Evolutionary conservation across 2,113 vertebrate genomes (phyloP).

Genomic region (Lucifuga dentata): DNA sequence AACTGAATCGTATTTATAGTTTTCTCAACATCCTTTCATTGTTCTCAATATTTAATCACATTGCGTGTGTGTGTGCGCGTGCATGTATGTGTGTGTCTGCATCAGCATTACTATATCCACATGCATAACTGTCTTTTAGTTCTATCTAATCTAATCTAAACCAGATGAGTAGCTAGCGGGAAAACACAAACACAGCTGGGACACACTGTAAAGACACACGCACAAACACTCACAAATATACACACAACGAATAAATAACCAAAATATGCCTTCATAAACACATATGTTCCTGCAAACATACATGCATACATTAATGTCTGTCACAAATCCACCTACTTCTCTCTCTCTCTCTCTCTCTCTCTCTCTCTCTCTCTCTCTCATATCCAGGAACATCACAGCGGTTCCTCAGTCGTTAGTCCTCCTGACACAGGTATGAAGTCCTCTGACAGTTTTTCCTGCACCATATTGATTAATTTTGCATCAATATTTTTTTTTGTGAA

Average conservation of each 20-base stretch:
- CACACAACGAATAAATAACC: slow-evolving; percentile 44
- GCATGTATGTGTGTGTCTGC: background rate
- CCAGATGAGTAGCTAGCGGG: slow-evolving; percentile 10
- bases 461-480: no score
- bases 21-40: no score
- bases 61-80: background rate
- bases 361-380: slow-evolving; percentile 7
- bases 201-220: slow-evolving; percentile 4
- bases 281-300: slow-evolving; percentile 27
- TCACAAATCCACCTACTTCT: slow-evolving; percentile 16
- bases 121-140: slow-evolving; percentile 3
- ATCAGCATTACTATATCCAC: background rate
- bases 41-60: no score
- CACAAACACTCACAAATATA: slow-evolving; percentile 5
- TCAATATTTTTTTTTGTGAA: no score
- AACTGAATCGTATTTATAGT: no score
- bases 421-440: no score
- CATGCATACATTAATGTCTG: slow-evolving; percentile 25
- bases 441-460: no score
- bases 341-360: no score
- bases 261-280: slow-evolving; percentile 44
- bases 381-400: slow-evolving; percentile 63
- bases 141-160: slow-evolving; percentile 2
- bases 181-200: slow-evolving; percentile 35
- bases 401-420: no score